Conservation (phyloP, 2,888 invertebrate species). For the Hyposoter didymator region DNA sequence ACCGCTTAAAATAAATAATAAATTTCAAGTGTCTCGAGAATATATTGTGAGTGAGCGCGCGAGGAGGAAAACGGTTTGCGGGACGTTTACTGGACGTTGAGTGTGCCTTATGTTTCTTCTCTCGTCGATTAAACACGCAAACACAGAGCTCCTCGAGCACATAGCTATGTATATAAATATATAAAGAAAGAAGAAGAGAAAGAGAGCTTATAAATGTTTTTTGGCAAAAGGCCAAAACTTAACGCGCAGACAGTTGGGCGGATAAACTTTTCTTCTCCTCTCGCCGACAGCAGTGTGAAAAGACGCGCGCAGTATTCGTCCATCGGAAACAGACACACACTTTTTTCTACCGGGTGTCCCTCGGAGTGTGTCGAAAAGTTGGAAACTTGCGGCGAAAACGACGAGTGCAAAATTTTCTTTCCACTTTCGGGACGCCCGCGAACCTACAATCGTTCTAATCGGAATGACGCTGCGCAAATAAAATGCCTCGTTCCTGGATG, state of each 20-base stretch:
- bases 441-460: not conserved
- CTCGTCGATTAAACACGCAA: constrained; percentile 19
- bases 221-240: constrained; percentile 81
- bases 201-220: constrained; percentile 69
- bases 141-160: not conserved
- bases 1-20: constrained; percentile 20
- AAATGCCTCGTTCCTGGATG: constrained; percentile 36
- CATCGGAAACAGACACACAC: not conserved
- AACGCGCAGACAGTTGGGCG: constrained; percentile 82
- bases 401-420: not conserved
- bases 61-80: constrained; percentile 17
- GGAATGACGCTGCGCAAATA: not conserved
- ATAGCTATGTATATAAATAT: constrained; percentile 9
- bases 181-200: not conserved
- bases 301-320: not conserved
- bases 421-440: not conserved
- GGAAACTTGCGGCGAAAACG: not conserved
- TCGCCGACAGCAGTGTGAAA: constrained; percentile 5
- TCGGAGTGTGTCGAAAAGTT: not conserved
- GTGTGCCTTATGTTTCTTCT: constrained; percentile 19
- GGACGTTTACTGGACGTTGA: constrained; percentile 17
- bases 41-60: not conserved
- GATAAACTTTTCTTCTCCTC: constrained; percentile 71
- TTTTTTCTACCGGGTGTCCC: constrained; percentile 19
- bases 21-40: not conserved